A percentile compares a stretch with the other conserved stretches of the same genome.
Evolutionary conservation across 2,888 invertebrate genomes (phyloP).

Genomic region (Blastobasis adustella): DNA sequence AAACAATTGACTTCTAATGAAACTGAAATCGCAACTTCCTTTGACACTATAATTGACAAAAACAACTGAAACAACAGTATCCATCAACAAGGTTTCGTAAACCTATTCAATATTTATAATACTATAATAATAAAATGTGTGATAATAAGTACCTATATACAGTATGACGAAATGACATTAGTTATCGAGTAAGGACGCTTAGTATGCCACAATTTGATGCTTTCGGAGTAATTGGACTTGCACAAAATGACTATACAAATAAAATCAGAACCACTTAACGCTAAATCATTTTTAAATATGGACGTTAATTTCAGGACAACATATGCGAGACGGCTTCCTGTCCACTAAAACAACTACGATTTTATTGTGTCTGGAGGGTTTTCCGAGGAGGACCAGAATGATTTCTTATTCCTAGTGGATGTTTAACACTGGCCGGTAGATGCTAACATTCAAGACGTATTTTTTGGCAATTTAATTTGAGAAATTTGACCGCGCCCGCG

Average conservation of each 20-base stretch:
- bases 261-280: slow-evolving; percentile 61
- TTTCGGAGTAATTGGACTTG: slow-evolving; percentile 33
- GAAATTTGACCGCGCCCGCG: slow-evolving; percentile 36
- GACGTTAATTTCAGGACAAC: slow-evolving; percentile 70
- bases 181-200: slow-evolving; percentile 30
- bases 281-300: slow-evolving; percentile 70
- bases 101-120: slow-evolving; percentile 36
- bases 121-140: slow-evolving; percentile 23
- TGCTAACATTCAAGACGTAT: slow-evolving; percentile 52
- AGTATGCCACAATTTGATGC: slow-evolving; percentile 21
- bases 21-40: slow-evolving; percentile 42
- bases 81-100: slow-evolving; percentile 55
- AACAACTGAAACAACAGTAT: slow-evolving; percentile 59
- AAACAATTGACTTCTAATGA: slow-evolving; percentile 62
- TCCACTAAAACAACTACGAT: slow-evolving; percentile 51
- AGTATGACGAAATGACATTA: slow-evolving; percentile 34
- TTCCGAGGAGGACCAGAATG: slow-evolving; percentile 60
- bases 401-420: slow-evolving; percentile 67
- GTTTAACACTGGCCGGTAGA: slow-evolving; percentile 67
- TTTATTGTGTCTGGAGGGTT: slow-evolving; percentile 67
- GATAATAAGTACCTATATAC: slow-evolving; percentile 27
- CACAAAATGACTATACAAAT: slow-evolving; percentile 34
- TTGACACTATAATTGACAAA: slow-evolving; percentile 66
- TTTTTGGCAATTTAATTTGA: slow-evolving; percentile 46
- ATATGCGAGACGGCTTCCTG: slow-evolving; percentile 62